Evolutionary conservation across 2,797 vertebrate genomes (phyloP).

Genomic region (Sorex maritimensis): DNA sequence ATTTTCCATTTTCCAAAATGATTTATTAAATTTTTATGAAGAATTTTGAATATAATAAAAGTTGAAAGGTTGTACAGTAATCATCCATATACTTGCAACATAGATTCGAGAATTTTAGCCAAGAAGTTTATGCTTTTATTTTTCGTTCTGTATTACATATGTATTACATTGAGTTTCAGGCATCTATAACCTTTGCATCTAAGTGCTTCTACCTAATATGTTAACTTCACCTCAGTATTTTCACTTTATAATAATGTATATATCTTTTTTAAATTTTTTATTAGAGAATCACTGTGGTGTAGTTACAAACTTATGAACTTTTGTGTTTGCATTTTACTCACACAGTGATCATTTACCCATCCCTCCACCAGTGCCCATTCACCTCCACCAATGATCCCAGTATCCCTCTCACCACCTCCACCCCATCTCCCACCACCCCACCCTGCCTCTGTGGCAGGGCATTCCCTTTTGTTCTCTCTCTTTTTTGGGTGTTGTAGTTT

Average conservation of each 20-base stretch:
- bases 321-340: too few relatives aligned
- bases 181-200: constrained; percentile 16
- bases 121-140: constrained; percentile 24
- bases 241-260: constrained; percentile 11
- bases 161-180: constrained; percentile 55
- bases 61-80: constrained; percentile 24
- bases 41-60: constrained; percentile 15
- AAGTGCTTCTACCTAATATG: neutral
- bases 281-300: too few relatives aligned
- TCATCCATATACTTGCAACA: neutral
- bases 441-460: too few relatives aligned
- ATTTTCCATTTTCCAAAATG: constrained; percentile 20
- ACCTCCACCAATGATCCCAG: too few relatives aligned
- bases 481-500: too few relatives aligned
- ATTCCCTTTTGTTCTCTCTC: too few relatives aligned
- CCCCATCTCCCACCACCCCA: too few relatives aligned
- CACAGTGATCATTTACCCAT: too few relatives aligned
- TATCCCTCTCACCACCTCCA: too few relatives aligned
- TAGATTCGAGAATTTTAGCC: constrained; percentile 30
- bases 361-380: too few relatives aligned
- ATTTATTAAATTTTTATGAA: neutral
- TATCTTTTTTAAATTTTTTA: neutral
- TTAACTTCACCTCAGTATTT: constrained; percentile 53
- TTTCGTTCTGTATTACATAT: constrained; percentile 18
- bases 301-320: too few relatives aligned